Conservation (phyloP, 2,888 invertebrate species). For the Rapana venosa region DNA sequence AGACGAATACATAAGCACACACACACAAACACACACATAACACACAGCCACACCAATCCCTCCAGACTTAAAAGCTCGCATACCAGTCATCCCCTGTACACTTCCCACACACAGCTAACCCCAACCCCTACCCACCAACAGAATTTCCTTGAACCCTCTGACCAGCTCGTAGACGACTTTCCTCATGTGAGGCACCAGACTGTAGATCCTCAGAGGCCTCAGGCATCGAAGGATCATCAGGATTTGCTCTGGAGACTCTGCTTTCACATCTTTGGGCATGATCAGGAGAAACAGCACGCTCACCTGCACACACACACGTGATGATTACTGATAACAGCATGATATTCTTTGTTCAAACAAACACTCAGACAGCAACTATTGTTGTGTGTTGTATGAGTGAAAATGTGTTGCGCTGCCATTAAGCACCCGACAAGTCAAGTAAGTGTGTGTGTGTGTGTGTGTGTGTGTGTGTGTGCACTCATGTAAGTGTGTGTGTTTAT, state of each 20-base stretch:
- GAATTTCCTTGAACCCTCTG: constrained; percentile 98
- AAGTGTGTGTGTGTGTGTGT: not conserved
- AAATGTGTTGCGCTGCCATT: no score
- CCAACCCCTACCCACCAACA: constrained; percentile 84
- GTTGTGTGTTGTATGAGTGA: no score
- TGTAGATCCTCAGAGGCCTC: constrained; percentile 96
- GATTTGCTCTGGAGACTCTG: constrained; percentile 95
- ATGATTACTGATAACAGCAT: not conserved
- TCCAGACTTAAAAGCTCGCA: no score
- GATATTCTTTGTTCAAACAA: no score
- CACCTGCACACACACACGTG: constrained; percentile 82
- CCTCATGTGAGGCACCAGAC: constrained; percentile 98
- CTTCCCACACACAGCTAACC: not conserved
- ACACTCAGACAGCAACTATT: no score
- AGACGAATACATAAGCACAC: no score
- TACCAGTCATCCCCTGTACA: not conserved
- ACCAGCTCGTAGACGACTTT: constrained; percentile 99
- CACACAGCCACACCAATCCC: no score
- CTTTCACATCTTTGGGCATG: constrained; percentile 94
- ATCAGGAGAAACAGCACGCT: constrained; percentile 96
- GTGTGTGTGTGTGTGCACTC: not conserved
- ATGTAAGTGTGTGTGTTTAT: no score
- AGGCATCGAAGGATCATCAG: constrained; percentile 98
- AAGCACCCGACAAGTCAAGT: no score
- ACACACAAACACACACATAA: no score